Evolutionary conservation across 2,113 vertebrate species (phyloP).

Genomic region (Psilopsiagon aurifrons): DNA sequence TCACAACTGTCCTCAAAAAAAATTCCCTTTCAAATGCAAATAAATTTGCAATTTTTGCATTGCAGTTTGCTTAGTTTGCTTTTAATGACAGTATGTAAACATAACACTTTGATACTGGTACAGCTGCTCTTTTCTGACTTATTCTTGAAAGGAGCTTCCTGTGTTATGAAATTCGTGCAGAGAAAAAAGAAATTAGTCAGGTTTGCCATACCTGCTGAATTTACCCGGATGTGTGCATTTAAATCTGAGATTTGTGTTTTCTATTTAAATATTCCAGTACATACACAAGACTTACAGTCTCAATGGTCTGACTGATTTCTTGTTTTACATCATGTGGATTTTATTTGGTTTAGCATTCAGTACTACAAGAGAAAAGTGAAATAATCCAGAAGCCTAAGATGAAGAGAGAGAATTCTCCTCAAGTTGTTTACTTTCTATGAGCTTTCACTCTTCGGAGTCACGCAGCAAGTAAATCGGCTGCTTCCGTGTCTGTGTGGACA

Average conservation of each 20-base stretch:
- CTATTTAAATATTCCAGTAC: background rate
- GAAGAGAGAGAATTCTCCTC: constrained; percentile 25
- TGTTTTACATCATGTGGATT: background rate
- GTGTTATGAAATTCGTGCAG: background rate
- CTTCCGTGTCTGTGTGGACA: background rate
- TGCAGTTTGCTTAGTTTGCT: background rate
- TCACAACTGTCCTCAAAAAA: background rate
- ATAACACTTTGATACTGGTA: background rate
- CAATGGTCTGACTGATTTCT: background rate
- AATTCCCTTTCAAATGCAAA: background rate
- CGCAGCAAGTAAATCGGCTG: background rate
- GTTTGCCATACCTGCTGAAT: background rate
- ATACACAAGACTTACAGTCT: background rate
- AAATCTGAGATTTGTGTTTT: background rate
- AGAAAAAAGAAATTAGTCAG: background rate
- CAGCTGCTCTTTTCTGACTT: background rate
- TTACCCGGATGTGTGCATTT: background rate
- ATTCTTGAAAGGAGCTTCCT: background rate
- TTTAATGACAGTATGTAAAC: background rate
- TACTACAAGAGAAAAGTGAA: constrained; percentile 27
- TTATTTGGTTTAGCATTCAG: constrained; percentile 50
- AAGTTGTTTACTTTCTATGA: constrained; percentile 27
- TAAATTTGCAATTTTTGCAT: background rate
- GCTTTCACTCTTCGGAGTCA: constrained; percentile 18
- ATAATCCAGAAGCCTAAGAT: constrained; percentile 32